Conservation (phyloP, 2,888 invertebrate genomes). For the Liopterus haemorrhoidalis region DNA sequence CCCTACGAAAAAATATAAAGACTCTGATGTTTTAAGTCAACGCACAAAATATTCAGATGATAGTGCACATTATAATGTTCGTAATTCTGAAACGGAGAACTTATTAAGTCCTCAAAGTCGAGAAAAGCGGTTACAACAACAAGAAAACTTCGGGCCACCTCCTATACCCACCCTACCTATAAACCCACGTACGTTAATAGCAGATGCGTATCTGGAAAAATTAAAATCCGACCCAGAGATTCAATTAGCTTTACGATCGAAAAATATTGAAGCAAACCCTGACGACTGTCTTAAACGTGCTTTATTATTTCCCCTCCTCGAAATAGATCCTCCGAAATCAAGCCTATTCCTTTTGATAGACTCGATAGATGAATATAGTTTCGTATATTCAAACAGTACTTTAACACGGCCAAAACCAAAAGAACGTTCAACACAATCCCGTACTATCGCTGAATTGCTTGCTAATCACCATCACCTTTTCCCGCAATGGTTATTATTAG, state of each 20-base stretch:
- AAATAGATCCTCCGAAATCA: conserved; percentile 80
- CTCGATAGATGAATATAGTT: conserved; percentile 79
- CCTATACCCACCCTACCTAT: conserved; percentile 49
- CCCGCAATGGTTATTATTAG: conserved; percentile 87
- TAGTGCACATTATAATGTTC: conserved; percentile 9
- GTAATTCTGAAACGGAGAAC: conserved; percentile 30
- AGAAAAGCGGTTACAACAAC: conserved; percentile 29
- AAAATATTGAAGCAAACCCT: conserved; percentile 78
- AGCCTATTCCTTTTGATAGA: conserved; percentile 82
- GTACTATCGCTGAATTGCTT: conserved; percentile 75
- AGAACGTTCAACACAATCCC: conserved; percentile 48
- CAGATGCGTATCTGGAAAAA: conserved; percentile 75
- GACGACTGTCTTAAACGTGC: conserved; percentile 89
- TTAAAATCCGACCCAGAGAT: conserved; percentile 73
- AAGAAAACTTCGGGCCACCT: conserved; percentile 37
- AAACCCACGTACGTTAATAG: conserved; percentile 58
- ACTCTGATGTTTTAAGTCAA: neutral
- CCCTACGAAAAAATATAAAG: conserved; percentile 8
- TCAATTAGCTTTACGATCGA: conserved; percentile 71
- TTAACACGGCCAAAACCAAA: conserved; percentile 50
- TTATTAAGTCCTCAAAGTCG: conserved; percentile 32
- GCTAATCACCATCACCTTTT: conserved; percentile 85
- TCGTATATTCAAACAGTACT: conserved; percentile 53
- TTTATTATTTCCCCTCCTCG: conserved; percentile 76
- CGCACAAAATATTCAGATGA: conserved; percentile 5